Conservation (phyloP, 2,888 invertebrate species). For the Drosophila lutescens region DNA sequence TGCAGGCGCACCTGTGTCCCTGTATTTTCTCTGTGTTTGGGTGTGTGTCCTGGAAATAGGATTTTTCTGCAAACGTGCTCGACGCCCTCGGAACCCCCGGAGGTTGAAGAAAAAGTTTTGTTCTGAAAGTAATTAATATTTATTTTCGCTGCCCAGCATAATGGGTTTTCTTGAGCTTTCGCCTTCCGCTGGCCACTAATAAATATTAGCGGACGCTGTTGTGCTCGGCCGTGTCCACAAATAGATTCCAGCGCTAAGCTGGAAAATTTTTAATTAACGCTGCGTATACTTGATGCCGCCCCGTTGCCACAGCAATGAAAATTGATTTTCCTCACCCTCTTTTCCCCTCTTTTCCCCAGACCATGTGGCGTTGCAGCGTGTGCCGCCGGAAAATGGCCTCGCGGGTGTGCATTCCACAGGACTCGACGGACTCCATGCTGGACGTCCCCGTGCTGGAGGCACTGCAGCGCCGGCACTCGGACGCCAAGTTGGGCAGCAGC, state of each 20-base stretch:
- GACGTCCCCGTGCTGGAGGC: conserved; percentile 92
- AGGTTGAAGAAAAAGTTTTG: conserved; percentile 50
- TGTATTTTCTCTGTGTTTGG: background rate
- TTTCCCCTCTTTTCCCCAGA: conserved; percentile 84
- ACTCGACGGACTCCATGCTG: conserved; percentile 92
- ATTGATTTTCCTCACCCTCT: conserved; percentile 41
- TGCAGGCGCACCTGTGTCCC: conserved; percentile 28
- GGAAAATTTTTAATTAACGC: conserved; percentile 57
- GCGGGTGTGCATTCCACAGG: conserved; percentile 90
- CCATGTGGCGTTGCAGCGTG: conserved; percentile 94
- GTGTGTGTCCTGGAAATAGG: conserved; percentile 17
- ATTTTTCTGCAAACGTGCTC: conserved; percentile 17
- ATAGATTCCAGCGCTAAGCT: conserved; percentile 49
- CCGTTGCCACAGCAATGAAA: conserved; percentile 25
- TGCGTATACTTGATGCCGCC: conserved; percentile 12
- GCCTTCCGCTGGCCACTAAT: conserved; percentile 43
- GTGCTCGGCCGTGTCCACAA: conserved; percentile 37
- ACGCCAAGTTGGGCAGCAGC: conserved; percentile 88
- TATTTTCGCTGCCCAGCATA: conserved; percentile 56
- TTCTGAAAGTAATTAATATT: conserved; percentile 75
- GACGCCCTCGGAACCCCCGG: background rate
- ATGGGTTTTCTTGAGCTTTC: conserved; percentile 41
- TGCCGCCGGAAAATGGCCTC: conserved; percentile 93
- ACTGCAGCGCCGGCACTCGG: conserved; percentile 92
- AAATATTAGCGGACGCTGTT: conserved; percentile 48